Percentiles rank a stretch among this genome's conserved stretches.
Conservation (phyloP, 2,113 vertebrate species). For the Cyprinodon brontotheroides region DNA sequence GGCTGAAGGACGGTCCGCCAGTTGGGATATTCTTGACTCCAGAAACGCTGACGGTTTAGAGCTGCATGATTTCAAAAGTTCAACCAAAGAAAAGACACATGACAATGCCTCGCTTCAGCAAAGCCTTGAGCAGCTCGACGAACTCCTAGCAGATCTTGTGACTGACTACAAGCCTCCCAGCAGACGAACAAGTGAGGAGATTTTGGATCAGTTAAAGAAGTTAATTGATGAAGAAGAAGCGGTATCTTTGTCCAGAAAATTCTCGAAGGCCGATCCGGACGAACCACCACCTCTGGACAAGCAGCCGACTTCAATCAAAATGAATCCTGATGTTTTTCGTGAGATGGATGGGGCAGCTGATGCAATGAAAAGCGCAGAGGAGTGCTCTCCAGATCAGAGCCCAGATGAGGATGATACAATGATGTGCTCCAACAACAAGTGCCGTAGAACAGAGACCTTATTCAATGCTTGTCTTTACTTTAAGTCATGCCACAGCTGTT, state of each 20-base stretch:
- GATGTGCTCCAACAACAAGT: constrained; percentile 97
- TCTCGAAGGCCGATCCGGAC: constrained; percentile 65
- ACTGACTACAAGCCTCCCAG: constrained; percentile 90
- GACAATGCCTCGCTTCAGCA: constrained; percentile 86
- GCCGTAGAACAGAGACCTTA: constrained; percentile 90
- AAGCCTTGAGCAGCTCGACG: constrained; percentile 95
- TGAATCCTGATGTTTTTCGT: constrained; percentile 59
- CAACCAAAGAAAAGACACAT: constrained; percentile 78
- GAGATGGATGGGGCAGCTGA: constrained; percentile 76
- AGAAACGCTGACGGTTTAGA: constrained; percentile 68
- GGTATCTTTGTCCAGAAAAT: constrained; percentile 70
- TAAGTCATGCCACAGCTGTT: constrained; percentile 98
- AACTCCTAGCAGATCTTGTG: constrained; percentile 94
- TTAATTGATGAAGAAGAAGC: constrained; percentile 83
- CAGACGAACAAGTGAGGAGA: constrained; percentile 80
- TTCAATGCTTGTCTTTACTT: constrained; percentile 98
- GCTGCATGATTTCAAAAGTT: constrained; percentile 64
- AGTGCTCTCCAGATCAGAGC: constrained; percentile 90
- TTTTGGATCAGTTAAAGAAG: constrained; percentile 87
- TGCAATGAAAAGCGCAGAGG: constrained; percentile 79
- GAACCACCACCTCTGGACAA: constrained; percentile 81
- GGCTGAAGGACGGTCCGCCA: constrained; percentile 81
- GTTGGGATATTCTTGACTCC: constrained; percentile 85
- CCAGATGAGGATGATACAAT: constrained; percentile 95
- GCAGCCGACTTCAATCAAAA: constrained; percentile 85